Base-by-base conservation (phyloP, 2,888 invertebrate genomes). In the Stenodera caucasica region DNA sequence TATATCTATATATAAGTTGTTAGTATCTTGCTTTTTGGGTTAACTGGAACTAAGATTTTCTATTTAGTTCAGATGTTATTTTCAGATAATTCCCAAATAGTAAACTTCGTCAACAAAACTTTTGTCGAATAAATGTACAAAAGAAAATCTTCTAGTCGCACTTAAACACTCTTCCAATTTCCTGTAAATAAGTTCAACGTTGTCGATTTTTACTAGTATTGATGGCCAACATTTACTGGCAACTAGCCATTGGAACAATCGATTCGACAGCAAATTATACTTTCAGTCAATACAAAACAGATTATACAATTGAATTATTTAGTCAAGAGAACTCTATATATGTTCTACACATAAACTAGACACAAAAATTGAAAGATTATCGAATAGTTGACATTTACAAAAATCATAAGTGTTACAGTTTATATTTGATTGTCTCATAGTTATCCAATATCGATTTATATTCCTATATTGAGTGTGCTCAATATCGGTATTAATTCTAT, bases 41-140 rank as follows among this genome's bases (percentile, higher is more conserved):
- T 45, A 45, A 45, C 18, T 9, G 21, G 12, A 45, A 45, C 45
- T 4, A 23, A 45, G 45, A 45, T 23, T 23, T 23, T 23, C 45
- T 45, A 18, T 45, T 49, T 32, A 26, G 53, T 60, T 29, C 51
- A 59, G 59, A 59, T 55, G 40, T 52, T 52, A 58, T 58, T 58
- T 52, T 53, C 58, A 45, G 58, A 58, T 61, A 57, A 33, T 61
- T 55, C 32, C 50, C 51, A 49, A 55, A 61, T 29, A 60, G 50
- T 53, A 15, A 61, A 56, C 50, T 57, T 52, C 35, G 21, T 53
- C 53, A 30, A 53, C 53, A 33, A 45, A 45, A 11, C 18, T 45
- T 45, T 45, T 18, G 45, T 23, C 21, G 23, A 12, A 45, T 45
- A 45, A 45, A 23, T 45, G 45, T 45, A 45, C 45, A 21, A 45